These are phyloP conservation scores for Drosophila cardini DNA, from an alignment of 1,140 invertebrate species.

Conservation along the genomic window DNA sequence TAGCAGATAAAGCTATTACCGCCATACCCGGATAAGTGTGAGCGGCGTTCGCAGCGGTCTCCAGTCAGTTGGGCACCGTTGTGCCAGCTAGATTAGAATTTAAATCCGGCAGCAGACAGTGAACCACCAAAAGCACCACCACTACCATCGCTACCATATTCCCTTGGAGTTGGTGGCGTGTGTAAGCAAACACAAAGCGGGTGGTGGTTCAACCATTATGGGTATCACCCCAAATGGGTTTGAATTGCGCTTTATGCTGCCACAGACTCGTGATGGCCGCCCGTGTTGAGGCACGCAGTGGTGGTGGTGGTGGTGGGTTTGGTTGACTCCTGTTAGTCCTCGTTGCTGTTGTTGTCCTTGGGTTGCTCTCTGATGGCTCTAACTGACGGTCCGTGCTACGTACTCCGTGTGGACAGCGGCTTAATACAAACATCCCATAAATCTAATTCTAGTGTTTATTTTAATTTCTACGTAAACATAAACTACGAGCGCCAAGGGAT, in stretches of 20 bases:
- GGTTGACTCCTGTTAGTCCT: constrained; percentile 12
- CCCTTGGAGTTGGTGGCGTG: constrained; percentile 32
- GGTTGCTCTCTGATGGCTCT: constrained; percentile 30
- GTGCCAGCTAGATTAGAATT: constrained; percentile 77
- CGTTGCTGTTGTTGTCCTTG: constrained; percentile 29
- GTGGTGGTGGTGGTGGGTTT: constrained; percentile 54
- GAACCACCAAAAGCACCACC: constrained; percentile 24
- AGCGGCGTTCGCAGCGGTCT: constrained; percentile 16
- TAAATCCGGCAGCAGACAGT: constrained; percentile 62
- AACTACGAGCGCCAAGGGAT: constrained; percentile 73
- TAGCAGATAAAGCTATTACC: constrained; percentile 83
- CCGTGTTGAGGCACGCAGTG: constrained; percentile 2
- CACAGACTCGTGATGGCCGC: constrained; percentile 36
- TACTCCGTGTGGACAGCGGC: constrained; percentile 65
- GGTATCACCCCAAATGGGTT: constrained; percentile 75
- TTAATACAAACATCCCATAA: constrained; percentile 83
- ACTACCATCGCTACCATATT: constrained; percentile 2
- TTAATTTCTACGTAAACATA: constrained; percentile 83
- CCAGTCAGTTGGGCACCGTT: constrained; percentile 31
- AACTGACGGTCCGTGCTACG: background rate
- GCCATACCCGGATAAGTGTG: constrained; percentile 76
- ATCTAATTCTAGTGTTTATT: constrained; percentile 80
- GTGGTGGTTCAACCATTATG: constrained; percentile 63
- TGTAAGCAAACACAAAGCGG: constrained; percentile 58
- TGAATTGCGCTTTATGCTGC: constrained; percentile 55